phyloP scores from a whole-genome alignment of 1,140 invertebrate species.

The Listronotus bonariensis region DNA sequence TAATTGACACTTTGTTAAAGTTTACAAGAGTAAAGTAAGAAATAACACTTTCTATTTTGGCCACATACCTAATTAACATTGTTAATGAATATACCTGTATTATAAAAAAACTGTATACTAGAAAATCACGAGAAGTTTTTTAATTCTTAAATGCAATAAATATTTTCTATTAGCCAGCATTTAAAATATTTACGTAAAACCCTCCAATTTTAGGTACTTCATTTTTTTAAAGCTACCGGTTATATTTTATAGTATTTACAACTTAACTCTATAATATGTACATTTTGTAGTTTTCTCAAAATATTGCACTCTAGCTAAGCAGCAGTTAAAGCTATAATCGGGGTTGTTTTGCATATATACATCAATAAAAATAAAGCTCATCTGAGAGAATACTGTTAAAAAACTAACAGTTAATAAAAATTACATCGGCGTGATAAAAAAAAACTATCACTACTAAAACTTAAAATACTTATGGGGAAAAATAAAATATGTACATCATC shows the following conservation, averaged over 20 bases:
- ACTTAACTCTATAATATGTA: constrained; percentile 16
- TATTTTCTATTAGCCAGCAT: too few relatives aligned
- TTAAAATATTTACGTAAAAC: neutral
- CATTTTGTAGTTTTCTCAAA: constrained; percentile 3
- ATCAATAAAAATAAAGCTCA: neutral
- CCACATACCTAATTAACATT: too few relatives aligned
- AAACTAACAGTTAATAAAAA: neutral
- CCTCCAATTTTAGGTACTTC: constrained; percentile 7
- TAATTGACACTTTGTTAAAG: too few relatives aligned
- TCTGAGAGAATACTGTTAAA: neutral
- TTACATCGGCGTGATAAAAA: constrained; percentile 4
- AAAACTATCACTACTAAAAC: too few relatives aligned
- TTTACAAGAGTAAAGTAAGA: too few relatives aligned
- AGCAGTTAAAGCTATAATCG: too few relatives aligned
- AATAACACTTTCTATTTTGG: too few relatives aligned
- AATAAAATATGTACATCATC: constrained; percentile 9
- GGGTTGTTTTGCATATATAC: constrained; percentile 1
- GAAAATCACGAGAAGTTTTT: too few relatives aligned
- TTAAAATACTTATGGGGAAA: constrained; percentile 9
- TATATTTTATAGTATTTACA: constrained; percentile 22
- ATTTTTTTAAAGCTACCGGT: constrained; percentile 16
- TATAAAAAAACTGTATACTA: too few relatives aligned
- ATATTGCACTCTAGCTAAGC: neutral
- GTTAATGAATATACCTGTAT: too few relatives aligned
- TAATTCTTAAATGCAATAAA: too few relatives aligned